phyloP scores from a whole-genome alignment of 2,797 vertebrate species.

The Anomalospiza imberbis region DNA sequence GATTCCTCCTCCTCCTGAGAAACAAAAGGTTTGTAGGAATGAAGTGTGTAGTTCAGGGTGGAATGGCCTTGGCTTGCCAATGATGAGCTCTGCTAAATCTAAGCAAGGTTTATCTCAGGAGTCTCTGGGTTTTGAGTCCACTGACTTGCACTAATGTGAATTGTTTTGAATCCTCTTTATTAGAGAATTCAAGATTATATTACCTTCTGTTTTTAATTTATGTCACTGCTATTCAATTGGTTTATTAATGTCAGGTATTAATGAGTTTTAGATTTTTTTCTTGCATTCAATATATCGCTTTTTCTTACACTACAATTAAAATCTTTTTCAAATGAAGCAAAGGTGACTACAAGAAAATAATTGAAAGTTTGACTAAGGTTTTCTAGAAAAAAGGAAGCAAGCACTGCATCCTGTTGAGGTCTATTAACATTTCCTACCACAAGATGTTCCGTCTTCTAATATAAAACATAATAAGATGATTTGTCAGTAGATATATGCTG shows the following conservation, averaged over 20 bases:
- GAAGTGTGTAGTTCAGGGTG: not conserved
- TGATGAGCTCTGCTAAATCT: not conserved
- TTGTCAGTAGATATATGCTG: constrained; percentile 65
- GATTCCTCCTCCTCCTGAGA: not conserved
- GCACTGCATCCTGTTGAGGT: constrained; percentile 31
- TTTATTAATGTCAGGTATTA: not conserved
- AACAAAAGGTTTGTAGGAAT: not conserved
- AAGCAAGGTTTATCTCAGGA: not conserved
- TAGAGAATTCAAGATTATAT: not conserved
- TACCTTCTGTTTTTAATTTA: not conserved
- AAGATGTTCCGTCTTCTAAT: constrained; percentile 60
- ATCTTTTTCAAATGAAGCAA: constrained; percentile 1
- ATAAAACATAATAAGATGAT: constrained; percentile 71
- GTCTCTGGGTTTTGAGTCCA: not conserved
- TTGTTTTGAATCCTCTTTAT: not conserved
- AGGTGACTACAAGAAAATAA: constrained; percentile 17
- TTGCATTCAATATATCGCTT: not conserved
- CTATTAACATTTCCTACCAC: constrained; percentile 59
- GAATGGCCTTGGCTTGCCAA: not conserved
- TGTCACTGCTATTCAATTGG: not conserved
- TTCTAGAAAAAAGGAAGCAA: constrained; percentile 38
- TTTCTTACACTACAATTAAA: not conserved
- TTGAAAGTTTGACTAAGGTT: constrained; percentile 10
- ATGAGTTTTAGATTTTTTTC: not conserved
- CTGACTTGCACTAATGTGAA: not conserved